Conservation (phyloP, 2,113 vertebrate genomes). For the Pelodiscus sinensis region DNA sequence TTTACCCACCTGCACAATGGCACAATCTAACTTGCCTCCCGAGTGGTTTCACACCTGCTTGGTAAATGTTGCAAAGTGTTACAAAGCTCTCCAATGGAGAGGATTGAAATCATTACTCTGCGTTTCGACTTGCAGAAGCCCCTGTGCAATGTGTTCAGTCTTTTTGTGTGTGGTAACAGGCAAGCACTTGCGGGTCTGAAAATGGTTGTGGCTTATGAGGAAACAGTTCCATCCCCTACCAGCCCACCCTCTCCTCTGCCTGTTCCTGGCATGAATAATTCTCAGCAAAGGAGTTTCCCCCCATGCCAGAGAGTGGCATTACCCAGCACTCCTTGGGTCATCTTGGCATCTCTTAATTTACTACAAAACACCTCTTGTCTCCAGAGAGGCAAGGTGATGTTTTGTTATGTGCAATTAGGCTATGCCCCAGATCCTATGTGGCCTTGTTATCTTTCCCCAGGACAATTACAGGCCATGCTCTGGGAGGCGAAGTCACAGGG, state of each 20-base stretch:
- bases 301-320: constrained; percentile 63
- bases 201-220: constrained; percentile 41
- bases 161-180: constrained; percentile 21
- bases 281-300: constrained; percentile 46
- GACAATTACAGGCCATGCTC: not conserved
- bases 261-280: not conserved
- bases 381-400: constrained; percentile 61
- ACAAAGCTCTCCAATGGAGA: not conserved
- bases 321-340: constrained; percentile 44
- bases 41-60: accelerated
- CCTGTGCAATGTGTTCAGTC: constrained; percentile 7
- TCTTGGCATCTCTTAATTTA: constrained; percentile 69
- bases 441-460: constrained; percentile 61
- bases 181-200: not conserved
- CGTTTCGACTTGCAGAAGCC: not conserved
- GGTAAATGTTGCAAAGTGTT: not conserved
- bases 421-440: not conserved
- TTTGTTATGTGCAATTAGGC: constrained; percentile 72
- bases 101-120: not conserved
- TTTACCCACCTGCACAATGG: not conserved
- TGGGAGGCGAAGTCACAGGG: not conserved
- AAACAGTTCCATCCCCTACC: not conserved
- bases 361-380: constrained; percentile 55
- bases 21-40: not conserved
- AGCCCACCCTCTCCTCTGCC: not conserved